These are phyloP conservation scores for Mergus octosetaceus DNA, from an alignment of 2,797 vertebrate species.

Conservation along the genomic window DNA sequence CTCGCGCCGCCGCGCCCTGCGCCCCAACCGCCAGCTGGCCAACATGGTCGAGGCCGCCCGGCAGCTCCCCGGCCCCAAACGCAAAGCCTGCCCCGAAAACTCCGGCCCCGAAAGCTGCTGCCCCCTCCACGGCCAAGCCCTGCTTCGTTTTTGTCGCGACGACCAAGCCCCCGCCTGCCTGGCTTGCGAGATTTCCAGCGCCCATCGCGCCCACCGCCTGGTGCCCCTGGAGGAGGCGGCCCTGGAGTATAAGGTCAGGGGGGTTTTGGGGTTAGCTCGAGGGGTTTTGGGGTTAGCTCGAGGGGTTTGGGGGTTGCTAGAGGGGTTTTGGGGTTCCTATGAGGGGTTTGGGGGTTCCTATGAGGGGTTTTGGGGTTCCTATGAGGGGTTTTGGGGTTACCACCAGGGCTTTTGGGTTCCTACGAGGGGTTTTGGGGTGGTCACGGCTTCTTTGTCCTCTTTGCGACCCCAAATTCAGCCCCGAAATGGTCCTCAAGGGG, in stretches of 20 bases:
- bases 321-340: no score
- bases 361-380: no score
- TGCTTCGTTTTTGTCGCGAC: conserved; percentile 90
- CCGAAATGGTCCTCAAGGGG: no score
- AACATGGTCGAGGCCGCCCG: conserved; percentile 75
- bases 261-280: neutral
- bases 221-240: conserved; percentile 87
- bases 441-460: no score
- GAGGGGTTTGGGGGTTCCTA: no score
- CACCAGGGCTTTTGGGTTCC: no score
- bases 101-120: conserved; percentile 74
- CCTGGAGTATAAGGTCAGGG: conserved; percentile 85
- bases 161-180: conserved; percentile 91
- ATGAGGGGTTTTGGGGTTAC: no score
- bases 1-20: conserved; percentile 83
- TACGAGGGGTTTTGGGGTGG: no score
- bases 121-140: conserved; percentile 83
- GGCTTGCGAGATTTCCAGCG: conserved; percentile 88
- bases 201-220: conserved; percentile 87
- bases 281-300: no score
- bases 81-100: neutral
- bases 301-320: no score
- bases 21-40: conserved; percentile 80
- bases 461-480: no score
- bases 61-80: conserved; percentile 63